Base-by-base conservation (phyloP, 2,113 vertebrate genomes). In the Mirounga angustirostris region DNA sequence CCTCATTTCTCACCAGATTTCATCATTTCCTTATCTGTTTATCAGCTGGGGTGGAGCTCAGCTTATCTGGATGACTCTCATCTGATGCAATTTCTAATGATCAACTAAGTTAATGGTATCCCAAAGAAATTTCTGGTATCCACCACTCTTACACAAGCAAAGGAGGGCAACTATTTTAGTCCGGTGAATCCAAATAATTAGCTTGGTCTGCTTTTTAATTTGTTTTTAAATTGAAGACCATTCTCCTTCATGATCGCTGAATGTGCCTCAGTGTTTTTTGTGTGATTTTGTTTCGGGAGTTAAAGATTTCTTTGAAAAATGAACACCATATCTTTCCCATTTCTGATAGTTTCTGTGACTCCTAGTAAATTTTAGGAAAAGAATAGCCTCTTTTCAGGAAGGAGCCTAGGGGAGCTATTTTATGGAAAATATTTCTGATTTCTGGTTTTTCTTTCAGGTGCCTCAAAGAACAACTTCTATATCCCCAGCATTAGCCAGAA, bases 381-480 rank as follows among this genome's bases (percentile, higher is more conserved):
- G 12, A 94, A 2, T 19, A 52, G 43, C 26, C 3, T 92, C 8
- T 87, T 76, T 71, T 63, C 54, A 74, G 26, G 61, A 15, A 58
- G 18, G 67, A 58, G 26, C 26, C 67, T 91, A 1, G 36, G 46
- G 46, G 69, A 52, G 3, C 50, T 96, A 26, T 61, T 78, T 78
- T 65, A 18, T 79, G 15, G 80, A 71, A 96, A 89, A 43, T 61
- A 76, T 82, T 88, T 87, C 52, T 97, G 16, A 96, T 86, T 97
- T 96, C 96, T 59, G 7, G 0, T 95, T 97, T 95, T 95, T 97
- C 56, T 98, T 98, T 61, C 98, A 99, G 99, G 99, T 99, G 98
- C 99, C 99, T 99, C 99, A 99, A 98, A 98, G 99, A 99, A 99
- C 99, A 95, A 99, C 99, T 97, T 99, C 99, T 98, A 99, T 99